Base-by-base conservation (phyloP, 2,888 invertebrate species). In the Gymnocheta viridis region DNA sequence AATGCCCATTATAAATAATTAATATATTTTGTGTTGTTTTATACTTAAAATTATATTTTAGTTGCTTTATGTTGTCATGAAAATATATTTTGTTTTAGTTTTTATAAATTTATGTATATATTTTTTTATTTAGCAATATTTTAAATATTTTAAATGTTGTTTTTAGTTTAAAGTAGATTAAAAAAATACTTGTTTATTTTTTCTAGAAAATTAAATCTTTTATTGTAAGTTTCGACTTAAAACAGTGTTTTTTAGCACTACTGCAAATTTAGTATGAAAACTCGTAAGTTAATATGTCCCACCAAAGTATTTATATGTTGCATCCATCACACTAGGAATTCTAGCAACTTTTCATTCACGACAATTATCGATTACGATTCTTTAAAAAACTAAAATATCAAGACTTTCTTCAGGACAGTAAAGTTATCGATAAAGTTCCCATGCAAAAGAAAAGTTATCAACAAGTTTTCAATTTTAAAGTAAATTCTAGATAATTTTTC, bases 91-190 rank as follows among this genome's bases (percentile, higher is more conserved):
- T 47, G 32, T 38, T 58, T 66, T 22, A n/a, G 12, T 49, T 64
- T 69, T 77, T 29, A 24, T 58, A 12, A 47, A 24, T 60, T 27
- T 10, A 22, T 58, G 7, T 10, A 22, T 58, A 9, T 54, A 7
- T n/a, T 32, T 17, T 49, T 17, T 24, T 62, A 12, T 70, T 70
- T 27, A 10, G 38, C 70, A 70, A 81, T 81, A 81, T 84, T 84
- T 81, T 62, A 67, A 60, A 83, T 76, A 84, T 81, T 67, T 83
- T 64, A n/a, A n/a, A n/a, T n/a, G 4, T 41, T 62, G 4, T 22
- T 82, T 64, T 22, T 54, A 79, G 47, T 62, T 69, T 66, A 73
- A 80, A 66, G 56, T 73, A 47, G 12, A 38, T 47, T 79, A 32
- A 54, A 66, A 79, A 80, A 73, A 80, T 66, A 66, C 38, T 66